Evolutionary conservation across 2,888 invertebrate species (phyloP), one percentile per base, ranked within the genome.

Genomic region (Zaprionus obscuricornis): DNA sequence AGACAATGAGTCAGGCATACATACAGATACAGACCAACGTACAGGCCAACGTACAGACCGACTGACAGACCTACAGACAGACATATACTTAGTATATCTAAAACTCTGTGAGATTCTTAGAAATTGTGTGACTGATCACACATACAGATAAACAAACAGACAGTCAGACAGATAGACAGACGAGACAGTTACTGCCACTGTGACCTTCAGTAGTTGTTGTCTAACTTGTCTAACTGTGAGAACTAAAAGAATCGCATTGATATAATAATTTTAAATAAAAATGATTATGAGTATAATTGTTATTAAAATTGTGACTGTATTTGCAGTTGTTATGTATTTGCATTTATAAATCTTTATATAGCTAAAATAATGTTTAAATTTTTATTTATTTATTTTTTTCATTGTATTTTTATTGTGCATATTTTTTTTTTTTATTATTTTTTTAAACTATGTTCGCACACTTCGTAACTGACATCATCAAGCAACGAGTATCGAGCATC

Each of bases 181-280:
- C n/a, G n/a, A n/a, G n/a, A n/a, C n/a, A n/a, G n/a, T n/a, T n/a
- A n/a, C n/a, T n/a, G n/a, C n/a, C n/a, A n/a, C n/a, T 69, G 56
- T 75, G 78, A 78, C 83, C 78, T 65, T 56, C 59, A 55, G 52
- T 29, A 42, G 46, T 13, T 46, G n/a, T 4, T 47, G 8, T 39
- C 24, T 49, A n/a, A n/a, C n/a, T 33, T 16, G 3, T 34, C 17
- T 34, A 26, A 36, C 20, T 57, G 74, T 77, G 82, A 65, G 77
- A 79, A 78, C 66, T 51, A 33, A 67, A 52, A 57, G n/a, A n/a
- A 16, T 51, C 42, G 57, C 63, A 74, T 64, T 65, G 55, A 62
- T 69, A 57, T 63, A 29, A 39, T 31, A 52, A 70, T 39, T 62
- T n/a, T n/a, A n/a, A 46, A 43, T 65, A 55, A 70, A 66, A 62